Evolutionary conservation across 1,140 invertebrate genomes (phyloP), one percentile per base, ranked within the genome.

Genomic region (Pinna nobilis): DNA sequence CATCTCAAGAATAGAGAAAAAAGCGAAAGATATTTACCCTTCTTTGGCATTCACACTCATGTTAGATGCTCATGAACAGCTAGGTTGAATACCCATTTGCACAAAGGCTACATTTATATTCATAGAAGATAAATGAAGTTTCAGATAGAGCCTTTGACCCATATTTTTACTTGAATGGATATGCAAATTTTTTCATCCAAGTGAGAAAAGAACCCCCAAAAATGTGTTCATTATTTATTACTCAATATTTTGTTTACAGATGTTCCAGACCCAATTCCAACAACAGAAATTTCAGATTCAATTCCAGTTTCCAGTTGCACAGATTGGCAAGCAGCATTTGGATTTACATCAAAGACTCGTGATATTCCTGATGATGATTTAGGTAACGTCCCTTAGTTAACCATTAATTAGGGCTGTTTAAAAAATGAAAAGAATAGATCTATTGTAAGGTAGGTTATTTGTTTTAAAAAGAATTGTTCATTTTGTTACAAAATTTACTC

Each of bases 261-360:
- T 59, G 70, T 82, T 51, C 80, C 81, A 73, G 81, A 83, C 35
- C 57, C 76, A 47, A 28, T 81, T 55, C 76, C 81, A 23, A 78
- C 79, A 41, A 82, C 83, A 81, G 85, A 84, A 72, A 85, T 87
- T 68, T 76, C 84, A 49, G 87, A 88, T 59, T 83, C 85, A 64
- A 82, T 88, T 37, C 82, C 84, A 35, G 85, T 88, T 20, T 82
- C 83, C 20, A 87, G 81, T 70, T 77, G 75, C 39, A 86, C 86
- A 76, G 88, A 89, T 70, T 89, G 88, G 88, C 83, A 86, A 80
- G 86, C 83, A 60, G 87, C 87, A 49, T 89, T 88, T 82, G 86
- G 87, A 35, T 88, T 88, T 67, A 80, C 80, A 37, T 61, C 70
- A 65, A 84, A 80, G 72, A 80, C 44, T 30, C 73, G 77, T 59